Base-by-base conservation (phyloP, 2,113 vertebrate species). In the Sinosuthora webbiana region DNA sequence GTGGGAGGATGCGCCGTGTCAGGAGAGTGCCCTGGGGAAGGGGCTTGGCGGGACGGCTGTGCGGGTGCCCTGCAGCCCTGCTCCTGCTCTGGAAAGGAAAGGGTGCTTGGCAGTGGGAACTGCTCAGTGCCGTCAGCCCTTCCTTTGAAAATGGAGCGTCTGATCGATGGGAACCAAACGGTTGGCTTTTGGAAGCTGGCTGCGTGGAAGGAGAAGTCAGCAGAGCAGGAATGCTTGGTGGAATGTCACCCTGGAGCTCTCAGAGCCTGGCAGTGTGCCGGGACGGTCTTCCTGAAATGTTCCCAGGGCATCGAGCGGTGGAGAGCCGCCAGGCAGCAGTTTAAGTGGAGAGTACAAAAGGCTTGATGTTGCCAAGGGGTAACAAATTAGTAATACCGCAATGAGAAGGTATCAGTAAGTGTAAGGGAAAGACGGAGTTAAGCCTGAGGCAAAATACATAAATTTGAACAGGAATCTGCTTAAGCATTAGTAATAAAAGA, bases 201-300 rank as follows among this genome's bases (percentile, higher is more conserved):
- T 10, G n/a, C 6, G 27, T 11, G 39, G 15, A 30, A 68, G 82
- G 52, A 68, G 56, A 19, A 60, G 7, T 0, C 9, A 5, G 25
- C 39, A 5, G 15, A 30, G 50, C 11, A 4, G 68, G 12, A 68
- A 0, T 5, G 0, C 4, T 14, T 10, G 60, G 7, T 11, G 39
- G 27, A 35, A 33, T 1, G 11, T 25, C 0, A 1, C 9, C 31
- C 45, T 27, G 30, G 39, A 73, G 78, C n/a, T 50, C 15, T 41
- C 0, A 3, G 59, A 5, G 57, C 33, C 30, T 1, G 1, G 24
- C 49, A 30, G 23, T 0, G 13, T 1, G 6, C 47, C 9, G 2
- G 77, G 30, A 22, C 21, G 5, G 24, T 10, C n/a, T 30, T 70
- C 30, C 39, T 18, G 47, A 11, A 39, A 39, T 31, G 4, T 7